A percentile compares a stretch with the other conserved stretches of the same genome.
Evolutionary conservation across 35 echinoderm and acorn worm genomes (phyloP).

Genomic region (Hemicentrotus pulcherrimus): DNA sequence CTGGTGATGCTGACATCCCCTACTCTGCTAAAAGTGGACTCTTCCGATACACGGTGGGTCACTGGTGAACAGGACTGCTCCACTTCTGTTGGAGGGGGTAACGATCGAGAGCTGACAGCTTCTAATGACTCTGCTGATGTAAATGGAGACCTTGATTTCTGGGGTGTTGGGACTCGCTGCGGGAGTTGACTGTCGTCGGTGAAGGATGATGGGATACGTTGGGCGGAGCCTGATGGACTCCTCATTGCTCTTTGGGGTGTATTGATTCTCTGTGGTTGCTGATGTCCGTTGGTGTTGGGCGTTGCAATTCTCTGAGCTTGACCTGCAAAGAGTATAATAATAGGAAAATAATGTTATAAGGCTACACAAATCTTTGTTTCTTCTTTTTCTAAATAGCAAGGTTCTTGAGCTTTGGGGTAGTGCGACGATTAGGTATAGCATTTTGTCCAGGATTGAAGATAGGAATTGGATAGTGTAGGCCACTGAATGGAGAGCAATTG

Average conservation of each 20-base stretch:
- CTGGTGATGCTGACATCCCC: slow-evolving; percentile 19
- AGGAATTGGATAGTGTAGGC: too few relatives aligned
- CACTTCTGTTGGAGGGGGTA: background rate
- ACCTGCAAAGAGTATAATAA: background rate
- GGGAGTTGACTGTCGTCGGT: background rate
- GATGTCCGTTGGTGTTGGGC: background rate
- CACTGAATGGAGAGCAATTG: too few relatives aligned
- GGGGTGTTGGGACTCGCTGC: background rate
- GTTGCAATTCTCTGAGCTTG: slow-evolving; percentile 32
- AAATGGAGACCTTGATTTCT: slow-evolving; percentile 13
- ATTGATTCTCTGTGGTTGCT: slow-evolving; percentile 8
- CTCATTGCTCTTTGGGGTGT: background rate
- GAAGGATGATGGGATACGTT: background rate
- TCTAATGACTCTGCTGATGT: background rate
- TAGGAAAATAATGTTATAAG: too few relatives aligned
- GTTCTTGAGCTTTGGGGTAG: too few relatives aligned
- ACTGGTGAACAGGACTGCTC: background rate
- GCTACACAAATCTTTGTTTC: too few relatives aligned
- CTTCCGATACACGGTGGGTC: background rate
- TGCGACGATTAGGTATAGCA: too few relatives aligned
- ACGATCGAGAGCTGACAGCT: background rate
- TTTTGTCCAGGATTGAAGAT: too few relatives aligned
- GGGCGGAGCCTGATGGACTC: slow-evolving; percentile 20
- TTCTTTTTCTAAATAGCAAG: too few relatives aligned
- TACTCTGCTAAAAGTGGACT: background rate